Conservation (phyloP, 2,888 invertebrate genomes). For the Standfussiana lucernea region DNA sequence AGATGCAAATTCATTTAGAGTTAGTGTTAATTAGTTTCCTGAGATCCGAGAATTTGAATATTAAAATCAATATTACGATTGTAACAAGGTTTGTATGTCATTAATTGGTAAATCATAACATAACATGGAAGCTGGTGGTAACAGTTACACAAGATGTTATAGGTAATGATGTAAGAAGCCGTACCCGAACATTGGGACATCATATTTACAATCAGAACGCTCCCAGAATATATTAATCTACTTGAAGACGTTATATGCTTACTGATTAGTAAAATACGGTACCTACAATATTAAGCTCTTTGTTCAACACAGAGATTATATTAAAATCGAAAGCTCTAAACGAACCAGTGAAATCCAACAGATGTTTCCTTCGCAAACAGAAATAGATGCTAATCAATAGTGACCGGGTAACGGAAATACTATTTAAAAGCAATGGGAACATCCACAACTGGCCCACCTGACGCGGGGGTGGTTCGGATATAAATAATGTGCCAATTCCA, state of each 20-base stretch:
- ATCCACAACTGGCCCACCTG: slow-evolving; percentile 72
- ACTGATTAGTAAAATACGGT: slow-evolving; percentile 38
- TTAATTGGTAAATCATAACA: slow-evolving; percentile 30
- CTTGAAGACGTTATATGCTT: slow-evolving; percentile 46
- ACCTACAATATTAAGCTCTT: not conserved
- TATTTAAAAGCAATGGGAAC: slow-evolving; percentile 69
- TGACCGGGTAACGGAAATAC: slow-evolving; percentile 65
- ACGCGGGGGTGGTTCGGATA: slow-evolving; percentile 76
- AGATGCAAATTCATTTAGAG: slow-evolving; percentile 14
- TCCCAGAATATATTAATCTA: slow-evolving; percentile 60
- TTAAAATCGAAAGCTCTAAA: slow-evolving; percentile 41
- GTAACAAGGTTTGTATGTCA: slow-evolving; percentile 39
- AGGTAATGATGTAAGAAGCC: slow-evolving; percentile 44
- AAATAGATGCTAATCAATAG: slow-evolving; percentile 67
- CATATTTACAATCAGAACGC: slow-evolving; percentile 51
- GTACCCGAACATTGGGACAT: slow-evolving; percentile 39
- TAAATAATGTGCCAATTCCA: slow-evolving; percentile 84
- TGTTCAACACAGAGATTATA: slow-evolving; percentile 4
- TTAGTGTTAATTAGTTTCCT: slow-evolving; percentile 41
- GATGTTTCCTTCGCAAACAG: slow-evolving; percentile 48
- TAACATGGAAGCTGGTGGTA: slow-evolving; percentile 8
- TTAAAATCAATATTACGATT: slow-evolving; percentile 33
- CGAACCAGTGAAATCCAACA: slow-evolving; percentile 41
- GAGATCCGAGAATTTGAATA: slow-evolving; percentile 47
- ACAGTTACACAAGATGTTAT: slow-evolving; percentile 35